A percentile compares a stretch with the other conserved stretches of the same genome.
phyloP scores from a whole-genome alignment of 2,113 vertebrate genomes.

The cat (Felis catus) region F.catus_Fca126_mat1.0 CM031414.1:102897001-102897500 shows the following conservation, averaged over 20 bases:
- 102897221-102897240: slow-evolving; percentile 37
- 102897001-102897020: no score
- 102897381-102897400: background rate
- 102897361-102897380: background rate
- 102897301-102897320: background rate
- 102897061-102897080: background rate
- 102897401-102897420: background rate
- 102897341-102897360: slow-evolving; percentile 26
- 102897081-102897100: background rate
- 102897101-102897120: background rate
- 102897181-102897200: background rate
- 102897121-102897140: background rate
- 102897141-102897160: background rate
- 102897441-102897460: background rate
- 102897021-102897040: background rate
- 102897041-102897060: background rate
- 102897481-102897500: background rate
- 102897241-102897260: background rate
- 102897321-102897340: background rate
- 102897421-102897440: background rate
- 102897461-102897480: background rate
- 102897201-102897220: background rate
- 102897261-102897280: background rate
- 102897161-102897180: background rate
- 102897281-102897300: background rate